These are phyloP conservation scores for Zaprionus nigranus DNA, from an alignment of 1,140 invertebrate genomes.

Conservation along the genomic window DNA sequence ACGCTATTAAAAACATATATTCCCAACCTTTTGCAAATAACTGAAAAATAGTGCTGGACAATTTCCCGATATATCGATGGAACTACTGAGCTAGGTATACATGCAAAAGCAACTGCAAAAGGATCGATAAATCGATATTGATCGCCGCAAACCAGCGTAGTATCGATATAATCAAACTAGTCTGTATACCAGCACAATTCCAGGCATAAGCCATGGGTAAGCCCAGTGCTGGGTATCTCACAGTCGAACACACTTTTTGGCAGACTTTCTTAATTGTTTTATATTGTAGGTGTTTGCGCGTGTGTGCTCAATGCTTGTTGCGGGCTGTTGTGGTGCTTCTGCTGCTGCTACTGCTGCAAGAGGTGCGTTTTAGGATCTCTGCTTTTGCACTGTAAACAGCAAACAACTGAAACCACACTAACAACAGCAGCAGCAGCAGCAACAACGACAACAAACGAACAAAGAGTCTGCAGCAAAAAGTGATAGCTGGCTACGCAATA, in stretches of 20 bases:
- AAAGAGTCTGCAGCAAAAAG: constrained; percentile 55
- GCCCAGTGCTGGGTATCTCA: neutral
- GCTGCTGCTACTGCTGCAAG: constrained; percentile 55
- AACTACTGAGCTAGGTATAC: neutral
- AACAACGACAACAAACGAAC: constrained; percentile 32
- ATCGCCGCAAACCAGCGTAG: neutral
- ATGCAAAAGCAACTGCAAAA: neutral
- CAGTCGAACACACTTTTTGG: neutral
- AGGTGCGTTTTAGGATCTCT: constrained; percentile 76
- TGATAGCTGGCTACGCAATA: constrained; percentile 42
- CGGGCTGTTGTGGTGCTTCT: constrained; percentile 47
- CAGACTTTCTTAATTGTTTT: constrained; percentile 2
- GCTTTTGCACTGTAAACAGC: constrained; percentile 60
- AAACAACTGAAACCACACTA: constrained; percentile 44
- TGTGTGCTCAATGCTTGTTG: constrained; percentile 30
- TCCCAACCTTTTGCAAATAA: neutral
- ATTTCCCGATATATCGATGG: neutral
- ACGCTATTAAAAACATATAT: no score
- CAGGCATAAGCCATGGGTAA: neutral
- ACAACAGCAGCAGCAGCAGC: constrained; percentile 4
- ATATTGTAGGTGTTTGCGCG: constrained; percentile 16
- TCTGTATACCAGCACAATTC: neutral
- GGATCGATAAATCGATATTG: neutral
- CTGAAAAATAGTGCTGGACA: neutral
- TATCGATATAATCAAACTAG: neutral